Conservation (phyloP, 2,888 invertebrate species). For the Sinopyrophorus schimmeli region DNA sequence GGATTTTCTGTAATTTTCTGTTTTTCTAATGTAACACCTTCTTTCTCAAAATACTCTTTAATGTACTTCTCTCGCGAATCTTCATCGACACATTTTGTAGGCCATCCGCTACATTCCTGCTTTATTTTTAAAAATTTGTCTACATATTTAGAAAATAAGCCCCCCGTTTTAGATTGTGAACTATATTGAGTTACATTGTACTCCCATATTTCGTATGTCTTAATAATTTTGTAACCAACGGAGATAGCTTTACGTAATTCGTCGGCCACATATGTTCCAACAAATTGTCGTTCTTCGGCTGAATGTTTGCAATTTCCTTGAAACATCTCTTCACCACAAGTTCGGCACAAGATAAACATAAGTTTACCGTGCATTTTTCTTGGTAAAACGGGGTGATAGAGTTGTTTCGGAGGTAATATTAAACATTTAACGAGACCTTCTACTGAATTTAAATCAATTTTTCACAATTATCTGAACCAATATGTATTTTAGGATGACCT, state of each 20-base stretch:
- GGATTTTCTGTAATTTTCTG: no score
- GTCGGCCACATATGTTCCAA: constrained; percentile 1
- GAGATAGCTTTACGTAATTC: not conserved
- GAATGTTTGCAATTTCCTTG: not conserved
- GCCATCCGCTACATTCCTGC: no score
- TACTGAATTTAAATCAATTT: no score
- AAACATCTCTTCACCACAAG: not conserved
- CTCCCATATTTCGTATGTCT: constrained; percentile 6
- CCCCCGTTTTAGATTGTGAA: not conserved
- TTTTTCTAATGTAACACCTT: no score
- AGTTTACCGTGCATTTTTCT: not conserved
- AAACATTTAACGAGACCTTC: constrained; percentile 7
- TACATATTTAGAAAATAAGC: constrained; percentile 24
- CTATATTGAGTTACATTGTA: not conserved
- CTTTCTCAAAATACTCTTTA: no score
- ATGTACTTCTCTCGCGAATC: no score
- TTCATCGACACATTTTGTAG: no score
- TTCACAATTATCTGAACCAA: no score
- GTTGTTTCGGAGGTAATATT: constrained; percentile 1
- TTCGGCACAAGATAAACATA: constrained; percentile 7
- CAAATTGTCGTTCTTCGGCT: not conserved
- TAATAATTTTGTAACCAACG: not conserved
- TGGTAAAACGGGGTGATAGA: constrained; percentile 12
- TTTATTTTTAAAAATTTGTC: constrained; percentile 5
- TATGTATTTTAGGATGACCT: constrained; percentile 44